Evolutionary conservation across 2,797 vertebrate species (phyloP).

Genomic region (Chelidonichthys spinosus): DNA sequence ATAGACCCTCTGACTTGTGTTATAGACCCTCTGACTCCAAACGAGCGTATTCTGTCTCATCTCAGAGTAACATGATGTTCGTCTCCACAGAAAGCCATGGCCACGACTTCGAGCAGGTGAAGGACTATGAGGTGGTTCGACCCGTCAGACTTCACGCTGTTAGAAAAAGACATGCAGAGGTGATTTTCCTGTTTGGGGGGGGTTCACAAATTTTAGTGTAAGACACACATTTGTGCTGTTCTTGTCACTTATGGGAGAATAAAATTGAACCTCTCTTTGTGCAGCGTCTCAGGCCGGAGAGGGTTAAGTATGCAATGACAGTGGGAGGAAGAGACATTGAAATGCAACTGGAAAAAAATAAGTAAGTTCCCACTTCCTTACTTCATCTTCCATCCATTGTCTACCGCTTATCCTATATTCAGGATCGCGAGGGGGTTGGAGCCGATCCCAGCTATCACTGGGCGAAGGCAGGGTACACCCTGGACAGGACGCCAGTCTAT

Average conservation of each 20-base stretch:
- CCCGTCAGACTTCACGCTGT: conserved; percentile 79
- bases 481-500: too few species aligned
- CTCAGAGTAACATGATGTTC: not conserved
- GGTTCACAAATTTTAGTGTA: not conserved
- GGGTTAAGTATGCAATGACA: conserved; percentile 76
- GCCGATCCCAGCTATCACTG: too few species aligned
- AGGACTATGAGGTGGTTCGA: conserved; percentile 80
- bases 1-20: too few species aligned
- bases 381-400: too few species aligned
- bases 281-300: conserved; percentile 70
- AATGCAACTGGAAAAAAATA: conserved; percentile 81
- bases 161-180: conserved; percentile 79
- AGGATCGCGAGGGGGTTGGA: too few species aligned
- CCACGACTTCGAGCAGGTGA: conserved; percentile 51
- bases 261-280: not conserved
- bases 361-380: conserved; percentile 61
- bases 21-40: too few species aligned
- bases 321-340: conserved; percentile 77
- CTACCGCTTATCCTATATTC: too few species aligned
- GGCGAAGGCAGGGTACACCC: too few species aligned
- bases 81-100: conserved; percentile 68
- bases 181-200: conserved; percentile 26
- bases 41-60: too few species aligned
- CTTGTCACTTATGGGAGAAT: not conserved
- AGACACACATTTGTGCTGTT: not conserved